phyloP scores from a whole-genome alignment of 2,888 invertebrate species.

The Apodemia duryi region DNA sequence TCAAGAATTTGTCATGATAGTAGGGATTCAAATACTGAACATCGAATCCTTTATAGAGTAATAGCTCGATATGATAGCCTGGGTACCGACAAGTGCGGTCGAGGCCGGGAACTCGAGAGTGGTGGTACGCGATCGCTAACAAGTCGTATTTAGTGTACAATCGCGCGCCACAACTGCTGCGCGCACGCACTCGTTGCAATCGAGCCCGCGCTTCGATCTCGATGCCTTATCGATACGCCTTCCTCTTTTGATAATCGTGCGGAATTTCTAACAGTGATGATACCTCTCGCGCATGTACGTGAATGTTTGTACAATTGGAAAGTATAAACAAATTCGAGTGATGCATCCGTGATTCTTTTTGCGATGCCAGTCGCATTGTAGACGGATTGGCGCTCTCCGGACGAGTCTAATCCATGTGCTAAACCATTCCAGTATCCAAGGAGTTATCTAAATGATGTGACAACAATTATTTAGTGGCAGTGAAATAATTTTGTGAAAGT shows the following conservation, averaged over 20 bases:
- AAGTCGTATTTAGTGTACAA: conserved; percentile 61
- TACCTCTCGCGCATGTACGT: conserved; percentile 38
- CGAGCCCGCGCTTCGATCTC: conserved; percentile 47
- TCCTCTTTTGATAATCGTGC: conserved; percentile 37
- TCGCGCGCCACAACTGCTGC: conserved; percentile 70
- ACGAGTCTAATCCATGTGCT: conserved; percentile 34
- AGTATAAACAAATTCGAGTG: conserved; percentile 45
- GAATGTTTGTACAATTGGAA: conserved; percentile 45
- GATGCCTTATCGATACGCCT: conserved; percentile 57
- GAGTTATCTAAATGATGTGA: conserved; percentile 76
- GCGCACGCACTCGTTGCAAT: conserved; percentile 54
- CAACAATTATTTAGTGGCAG: conserved; percentile 67
- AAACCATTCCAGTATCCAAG: conserved; percentile 49
- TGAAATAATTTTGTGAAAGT: conserved; percentile 79
- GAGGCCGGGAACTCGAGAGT: conserved; percentile 69
- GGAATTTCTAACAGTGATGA: conserved; percentile 48
- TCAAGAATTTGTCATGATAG: too few relatives aligned
- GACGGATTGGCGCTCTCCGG: conserved; percentile 58
- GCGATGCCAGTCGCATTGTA: conserved; percentile 43
- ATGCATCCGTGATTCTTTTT: conserved; percentile 35
- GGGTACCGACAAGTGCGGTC: conserved; percentile 56
- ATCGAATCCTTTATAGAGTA: conserved; percentile 47
- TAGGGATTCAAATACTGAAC: conserved; percentile 28
- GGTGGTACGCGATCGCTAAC: conserved; percentile 43
- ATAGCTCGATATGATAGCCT: conserved; percentile 64